Percentiles rank a stretch among this genome's conserved stretches.
Evolutionary conservation across 2,888 invertebrate genomes (phyloP).

Genomic region (Ophonus ardosiacus): DNA sequence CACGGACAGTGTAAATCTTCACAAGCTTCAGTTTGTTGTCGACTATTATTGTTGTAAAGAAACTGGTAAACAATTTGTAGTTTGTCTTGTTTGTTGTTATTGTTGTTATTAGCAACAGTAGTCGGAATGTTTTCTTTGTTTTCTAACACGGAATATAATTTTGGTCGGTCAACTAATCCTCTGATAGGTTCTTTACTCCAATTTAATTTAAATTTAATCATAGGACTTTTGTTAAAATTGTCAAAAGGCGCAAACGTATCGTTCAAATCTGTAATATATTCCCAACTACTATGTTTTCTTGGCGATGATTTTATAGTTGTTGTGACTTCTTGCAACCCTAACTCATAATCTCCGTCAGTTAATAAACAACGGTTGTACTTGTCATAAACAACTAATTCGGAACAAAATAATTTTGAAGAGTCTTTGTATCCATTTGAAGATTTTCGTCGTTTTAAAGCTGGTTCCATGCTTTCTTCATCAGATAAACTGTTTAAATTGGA

Average conservation of each 20-base stretch:
- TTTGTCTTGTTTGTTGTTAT: constrained; percentile 76
- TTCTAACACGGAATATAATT: constrained; percentile 76
- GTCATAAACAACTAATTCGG: constrained; percentile 93
- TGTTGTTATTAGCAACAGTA: constrained; percentile 71
- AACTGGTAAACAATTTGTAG: constrained; percentile 96
- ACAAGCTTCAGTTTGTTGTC: constrained; percentile 96
- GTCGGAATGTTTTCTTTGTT: constrained; percentile 74
- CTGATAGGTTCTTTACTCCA: constrained; percentile 88
- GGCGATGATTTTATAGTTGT: constrained; percentile 78
- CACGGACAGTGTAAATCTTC: constrained; percentile 97
- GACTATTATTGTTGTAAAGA: constrained; percentile 94
- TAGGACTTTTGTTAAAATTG: constrained; percentile 78
- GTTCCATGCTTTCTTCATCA: constrained; percentile 79
- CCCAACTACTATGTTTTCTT: constrained; percentile 86
- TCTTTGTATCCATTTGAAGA: constrained; percentile 73
- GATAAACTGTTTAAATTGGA: constrained; percentile 72
- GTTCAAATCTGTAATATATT: constrained; percentile 79
- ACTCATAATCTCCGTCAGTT: constrained; percentile 93
- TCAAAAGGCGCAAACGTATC: constrained; percentile 69
- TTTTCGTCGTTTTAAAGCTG: constrained; percentile 85
- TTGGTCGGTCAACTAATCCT: constrained; percentile 82
- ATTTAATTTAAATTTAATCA: constrained; percentile 89
- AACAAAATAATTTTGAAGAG: constrained; percentile 79
- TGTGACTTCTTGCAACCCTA: constrained; percentile 87
- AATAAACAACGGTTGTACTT: constrained; percentile 92